Conservation (phyloP, 2,113 vertebrate species). For the Grammomys surdaster region DNA sequence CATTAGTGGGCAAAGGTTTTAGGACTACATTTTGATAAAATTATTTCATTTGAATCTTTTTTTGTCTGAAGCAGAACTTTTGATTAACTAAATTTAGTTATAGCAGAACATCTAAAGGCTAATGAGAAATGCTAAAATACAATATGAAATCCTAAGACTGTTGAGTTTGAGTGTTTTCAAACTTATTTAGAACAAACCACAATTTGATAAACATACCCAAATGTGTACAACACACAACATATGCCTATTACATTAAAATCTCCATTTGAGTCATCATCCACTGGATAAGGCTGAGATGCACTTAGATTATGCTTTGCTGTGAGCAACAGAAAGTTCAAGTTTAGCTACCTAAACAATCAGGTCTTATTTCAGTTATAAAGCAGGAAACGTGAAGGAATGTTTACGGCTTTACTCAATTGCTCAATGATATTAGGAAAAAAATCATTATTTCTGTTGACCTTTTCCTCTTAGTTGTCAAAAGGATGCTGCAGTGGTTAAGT, state of each 20-base stretch:
- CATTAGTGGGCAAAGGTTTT: background rate
- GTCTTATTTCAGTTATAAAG: conserved; percentile 34
- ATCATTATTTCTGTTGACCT: conserved; percentile 27
- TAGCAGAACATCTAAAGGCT: background rate
- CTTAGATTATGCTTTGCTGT: conserved; percentile 4
- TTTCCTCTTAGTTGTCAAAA: background rate
- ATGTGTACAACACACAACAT: background rate
- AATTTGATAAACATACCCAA: background rate
- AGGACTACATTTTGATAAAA: background rate
- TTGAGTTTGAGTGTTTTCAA: conserved; percentile 1
- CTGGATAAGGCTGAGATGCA: background rate
- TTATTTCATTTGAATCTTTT: background rate
- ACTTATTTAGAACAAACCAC: background rate
- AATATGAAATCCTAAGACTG: background rate
- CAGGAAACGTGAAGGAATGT: background rate
- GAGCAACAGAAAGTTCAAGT: background rate
- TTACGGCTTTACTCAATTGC: conserved; percentile 22
- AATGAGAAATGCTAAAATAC: background rate
- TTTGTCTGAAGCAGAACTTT: background rate
- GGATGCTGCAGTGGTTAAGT: background rate
- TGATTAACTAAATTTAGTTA: background rate
- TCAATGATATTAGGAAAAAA: background rate
- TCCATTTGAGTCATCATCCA: conserved; percentile 1
- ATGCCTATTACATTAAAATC: background rate
- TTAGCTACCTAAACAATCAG: conserved; percentile 43